phyloP scores from a whole-genome alignment of 2,113 vertebrate species.

The Pygoscelis adeliae region DNA sequence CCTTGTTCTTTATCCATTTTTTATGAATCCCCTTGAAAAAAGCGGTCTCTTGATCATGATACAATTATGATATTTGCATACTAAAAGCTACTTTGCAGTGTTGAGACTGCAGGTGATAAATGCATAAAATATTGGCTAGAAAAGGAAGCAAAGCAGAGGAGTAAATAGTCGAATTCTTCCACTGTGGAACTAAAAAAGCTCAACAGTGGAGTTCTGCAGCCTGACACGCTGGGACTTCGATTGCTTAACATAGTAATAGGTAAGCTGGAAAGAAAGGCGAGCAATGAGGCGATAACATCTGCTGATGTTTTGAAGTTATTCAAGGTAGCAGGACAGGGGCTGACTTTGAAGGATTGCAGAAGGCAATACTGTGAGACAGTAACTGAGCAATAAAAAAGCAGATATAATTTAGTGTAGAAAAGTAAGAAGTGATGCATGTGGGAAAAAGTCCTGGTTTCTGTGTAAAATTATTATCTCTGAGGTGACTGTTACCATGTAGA shows the following conservation, averaged over 20 bases:
- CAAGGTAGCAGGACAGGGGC: not conserved
- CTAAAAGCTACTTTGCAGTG: not conserved
- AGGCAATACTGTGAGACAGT: not conserved
- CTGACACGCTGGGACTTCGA: not conserved
- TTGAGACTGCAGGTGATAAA: not conserved
- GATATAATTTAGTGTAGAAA: not conserved
- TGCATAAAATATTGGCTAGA: not conserved
- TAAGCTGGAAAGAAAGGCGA: not conserved
- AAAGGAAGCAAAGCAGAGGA: not conserved
- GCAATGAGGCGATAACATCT: not conserved
- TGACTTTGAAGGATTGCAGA: not conserved
- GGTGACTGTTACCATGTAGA: not conserved
- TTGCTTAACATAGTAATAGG: not conserved
- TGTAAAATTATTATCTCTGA: not conserved
- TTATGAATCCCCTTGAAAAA: not conserved
- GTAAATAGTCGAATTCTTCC: not conserved
- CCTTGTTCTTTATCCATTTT: not conserved
- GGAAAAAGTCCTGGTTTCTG: not conserved
- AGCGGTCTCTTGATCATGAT: not conserved
- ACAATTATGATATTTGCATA: not conserved
- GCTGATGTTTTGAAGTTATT: not conserved
- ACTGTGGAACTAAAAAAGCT: not conserved
- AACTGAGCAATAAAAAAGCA: not conserved
- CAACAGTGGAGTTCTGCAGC: not conserved
- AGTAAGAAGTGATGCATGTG: not conserved